Conservation (phyloP, 2,797 vertebrate genomes). For the Coluber constrictor region DNA sequence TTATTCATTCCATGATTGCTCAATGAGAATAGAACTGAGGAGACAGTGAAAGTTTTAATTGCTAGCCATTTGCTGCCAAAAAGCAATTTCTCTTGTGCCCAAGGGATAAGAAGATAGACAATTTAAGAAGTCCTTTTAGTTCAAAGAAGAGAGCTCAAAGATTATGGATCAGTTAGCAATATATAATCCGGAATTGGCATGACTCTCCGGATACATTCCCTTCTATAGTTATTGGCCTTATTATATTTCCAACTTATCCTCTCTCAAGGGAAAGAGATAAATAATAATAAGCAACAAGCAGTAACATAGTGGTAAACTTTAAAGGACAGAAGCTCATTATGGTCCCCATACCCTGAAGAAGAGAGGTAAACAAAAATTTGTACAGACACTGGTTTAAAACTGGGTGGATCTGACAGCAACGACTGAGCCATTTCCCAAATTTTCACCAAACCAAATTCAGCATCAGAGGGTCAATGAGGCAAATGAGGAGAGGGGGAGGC, state of each 20-base stretch:
- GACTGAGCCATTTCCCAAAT: neutral
- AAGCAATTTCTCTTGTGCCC: slow-evolving; percentile 23
- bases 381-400: neutral
- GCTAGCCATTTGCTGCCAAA: slow-evolving; percentile 21
- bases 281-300: neutral
- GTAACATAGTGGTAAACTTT: neutral
- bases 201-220: neutral
- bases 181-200: neutral
- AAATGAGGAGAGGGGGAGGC: neutral
- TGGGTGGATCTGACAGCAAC: neutral
- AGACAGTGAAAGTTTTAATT: slow-evolving; percentile 26
- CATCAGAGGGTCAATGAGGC: neutral
- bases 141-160: neutral
- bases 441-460: neutral
- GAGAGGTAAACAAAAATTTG: neutral
- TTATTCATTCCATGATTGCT: slow-evolving; percentile 20
- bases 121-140: neutral
- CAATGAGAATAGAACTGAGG: slow-evolving; percentile 3
- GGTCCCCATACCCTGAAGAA: neutral
- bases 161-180: neutral
- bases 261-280: neutral
- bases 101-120: neutral
- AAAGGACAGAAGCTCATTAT: neutral
- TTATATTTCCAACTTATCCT: neutral
- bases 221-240: neutral